Conservation (phyloP, 2,797 vertebrate species). For the Antrozous pallidus region DNA sequence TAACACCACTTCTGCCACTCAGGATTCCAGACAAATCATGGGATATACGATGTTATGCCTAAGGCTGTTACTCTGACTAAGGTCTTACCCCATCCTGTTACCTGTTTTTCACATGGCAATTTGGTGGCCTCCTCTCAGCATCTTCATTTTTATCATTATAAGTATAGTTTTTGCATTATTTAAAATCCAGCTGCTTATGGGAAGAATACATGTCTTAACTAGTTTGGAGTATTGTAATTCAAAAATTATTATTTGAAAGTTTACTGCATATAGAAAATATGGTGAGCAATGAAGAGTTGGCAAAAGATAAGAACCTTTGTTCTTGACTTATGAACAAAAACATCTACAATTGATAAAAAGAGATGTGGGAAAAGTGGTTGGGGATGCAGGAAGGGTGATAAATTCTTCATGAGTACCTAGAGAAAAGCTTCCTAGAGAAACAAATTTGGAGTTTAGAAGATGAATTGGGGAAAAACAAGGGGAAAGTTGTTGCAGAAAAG, state of each 20-base stretch:
- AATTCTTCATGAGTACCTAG: not conserved
- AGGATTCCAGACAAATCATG: not conserved
- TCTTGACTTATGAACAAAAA: not conserved
- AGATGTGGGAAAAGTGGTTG: not conserved
- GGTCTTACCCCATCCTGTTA: not conserved
- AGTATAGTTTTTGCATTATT: not conserved
- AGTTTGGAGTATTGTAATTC: not conserved
- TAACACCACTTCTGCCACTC: not conserved
- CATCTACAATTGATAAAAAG: not conserved
- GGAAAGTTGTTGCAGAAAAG: not conserved
- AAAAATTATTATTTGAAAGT: not conserved
- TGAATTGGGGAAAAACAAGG: not conserved
- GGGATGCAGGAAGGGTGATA: not conserved
- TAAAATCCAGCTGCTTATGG: slow-evolving; percentile 10
- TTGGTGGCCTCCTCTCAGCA: not conserved
- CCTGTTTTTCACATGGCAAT: not conserved
- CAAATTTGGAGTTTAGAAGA: not conserved
- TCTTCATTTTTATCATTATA: not conserved
- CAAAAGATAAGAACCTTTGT: not conserved
- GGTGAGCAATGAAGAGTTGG: not conserved
- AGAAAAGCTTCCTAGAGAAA: not conserved
- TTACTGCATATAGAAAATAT: not conserved
- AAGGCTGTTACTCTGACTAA: not conserved
- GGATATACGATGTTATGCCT: not conserved
- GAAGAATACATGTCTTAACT: not conserved